A percentile compares a stretch with the other conserved stretches of the same genome.
Conservation (phyloP, 2,113 vertebrate species). For the Lonchura striata region DNA sequence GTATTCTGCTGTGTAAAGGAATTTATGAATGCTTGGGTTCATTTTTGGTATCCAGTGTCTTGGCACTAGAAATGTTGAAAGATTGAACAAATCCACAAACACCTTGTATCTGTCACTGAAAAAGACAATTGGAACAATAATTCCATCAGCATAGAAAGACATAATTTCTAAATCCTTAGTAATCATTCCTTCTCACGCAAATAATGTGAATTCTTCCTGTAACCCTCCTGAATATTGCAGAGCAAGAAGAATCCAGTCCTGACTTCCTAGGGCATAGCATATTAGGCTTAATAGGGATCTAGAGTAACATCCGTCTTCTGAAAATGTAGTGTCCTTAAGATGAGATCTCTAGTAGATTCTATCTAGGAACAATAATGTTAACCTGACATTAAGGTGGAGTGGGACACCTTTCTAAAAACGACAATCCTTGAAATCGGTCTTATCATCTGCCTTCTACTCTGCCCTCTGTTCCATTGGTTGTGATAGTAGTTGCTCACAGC, state of each 20-base stretch:
- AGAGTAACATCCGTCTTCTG: neutral
- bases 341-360: neutral
- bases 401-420: neutral
- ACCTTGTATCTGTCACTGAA: conserved; percentile 96
- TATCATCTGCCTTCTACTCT: neutral
- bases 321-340: neutral
- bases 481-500: neutral
- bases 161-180: neutral
- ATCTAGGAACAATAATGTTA: neutral
- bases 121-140: neutral
- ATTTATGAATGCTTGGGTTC: conserved; percentile 88
- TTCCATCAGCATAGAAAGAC: neutral
- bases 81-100: conserved; percentile 96
- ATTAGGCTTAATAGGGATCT: neutral
- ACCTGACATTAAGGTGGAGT: neutral
- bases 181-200: neutral
- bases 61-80: conserved; percentile 91
- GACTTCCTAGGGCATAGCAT: neutral
- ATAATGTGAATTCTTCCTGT: neutral
- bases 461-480: neutral
- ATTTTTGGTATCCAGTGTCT: conserved; percentile 93
- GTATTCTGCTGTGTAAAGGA: conserved; percentile 89
- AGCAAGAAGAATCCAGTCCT: neutral
- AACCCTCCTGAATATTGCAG: neutral
- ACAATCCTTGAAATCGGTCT: accelerated